These are phyloP conservation scores for Actinia tenebrosa DNA, from an alignment of 64 coral and sea anemone genomes.

Conservation along the genomic window DNA sequence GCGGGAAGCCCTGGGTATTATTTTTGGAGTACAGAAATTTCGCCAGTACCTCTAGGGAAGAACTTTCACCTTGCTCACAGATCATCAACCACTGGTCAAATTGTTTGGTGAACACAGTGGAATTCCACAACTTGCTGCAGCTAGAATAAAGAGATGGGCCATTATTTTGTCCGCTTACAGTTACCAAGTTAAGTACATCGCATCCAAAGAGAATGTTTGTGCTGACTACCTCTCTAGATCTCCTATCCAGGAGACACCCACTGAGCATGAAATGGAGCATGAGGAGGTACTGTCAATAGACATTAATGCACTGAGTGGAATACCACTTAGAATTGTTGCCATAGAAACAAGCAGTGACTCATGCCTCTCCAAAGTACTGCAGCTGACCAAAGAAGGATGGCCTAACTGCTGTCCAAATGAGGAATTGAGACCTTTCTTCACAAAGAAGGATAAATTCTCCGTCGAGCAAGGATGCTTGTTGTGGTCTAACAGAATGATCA, in stretches of 20 bases:
- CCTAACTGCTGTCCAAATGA: neutral
- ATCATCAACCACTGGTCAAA: conserved; percentile 37
- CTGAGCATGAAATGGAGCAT: neutral
- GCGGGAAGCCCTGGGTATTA: conserved; percentile 34
- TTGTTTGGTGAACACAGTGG: conserved; percentile 31
- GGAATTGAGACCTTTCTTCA: neutral
- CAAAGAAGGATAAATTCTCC: conserved; percentile 3
- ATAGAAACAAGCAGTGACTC: conserved; percentile 18
- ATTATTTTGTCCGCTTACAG: conserved; percentile 38
- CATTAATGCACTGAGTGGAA: neutral
- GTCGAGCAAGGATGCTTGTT: conserved; percentile 19
- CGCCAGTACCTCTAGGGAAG: conserved; percentile 20
- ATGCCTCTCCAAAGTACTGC: conserved; percentile 16
- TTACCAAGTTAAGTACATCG: conserved; percentile 36
- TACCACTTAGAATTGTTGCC: conserved; percentile 7
- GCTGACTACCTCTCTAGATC: conserved; percentile 18
- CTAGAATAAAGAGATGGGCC: conserved; percentile 40
- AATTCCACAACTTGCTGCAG: conserved; percentile 30
- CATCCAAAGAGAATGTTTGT: conserved; percentile 29
- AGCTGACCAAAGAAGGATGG: conserved; percentile 23
- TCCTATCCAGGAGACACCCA: neutral
- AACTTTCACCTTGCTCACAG: conserved; percentile 36
- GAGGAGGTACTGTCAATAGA: conserved; percentile 13
- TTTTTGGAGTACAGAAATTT: conserved; percentile 34
- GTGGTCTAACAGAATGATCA: conserved; percentile 16